Evolutionary conservation across 2,888 invertebrate species (phyloP), one percentile per base, ranked within the genome.

Genomic region (Halictus quadricinctus): DNA sequence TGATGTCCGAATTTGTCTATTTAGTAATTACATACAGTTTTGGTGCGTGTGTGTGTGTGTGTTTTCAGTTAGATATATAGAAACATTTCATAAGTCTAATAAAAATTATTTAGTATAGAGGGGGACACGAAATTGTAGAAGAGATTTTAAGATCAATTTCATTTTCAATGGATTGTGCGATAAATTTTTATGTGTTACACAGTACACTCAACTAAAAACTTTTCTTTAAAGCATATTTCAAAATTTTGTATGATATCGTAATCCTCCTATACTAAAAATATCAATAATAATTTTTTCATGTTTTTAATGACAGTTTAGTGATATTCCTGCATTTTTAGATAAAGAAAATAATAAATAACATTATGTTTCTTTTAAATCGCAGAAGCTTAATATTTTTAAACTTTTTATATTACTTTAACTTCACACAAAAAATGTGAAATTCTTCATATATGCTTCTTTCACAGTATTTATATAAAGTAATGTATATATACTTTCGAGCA

Each of bases 351-450:
- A n/a, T 25, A 43, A 64, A 66, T 64, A 73, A 18, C 18, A 72
- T 64, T 60, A 5, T 41, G 41, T 36, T 46, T 43, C 46, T 58
- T 72, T 72, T 46, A 21, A 58, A 72, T 60, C 46, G 36, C 54
- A 36, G 10, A 54, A 76, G 79, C 69, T 70, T 72, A 41, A 60
- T 43, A 48, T 46, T 29, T n/a, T 70, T 21, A 48, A 70, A 60
- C 25, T 69, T n/a, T 58, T 70, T 43, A 41, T 60, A 41, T 75
- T 78, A 72, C 18, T 73, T 74, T 79, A 21, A 72, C 81, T 84
- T 75, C 60, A 86, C 72, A 86, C 72, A 76, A 36, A 41, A 70
- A 36, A 60, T 60, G 72, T 79, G 58, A 79, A 69, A 58, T 46
- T 70, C 46, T 41, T 64, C 75, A 13, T 43, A 72, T 48, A 74